Base-by-base conservation (phyloP, 2,113 vertebrate species). In the Dinomys branickii region DNA sequence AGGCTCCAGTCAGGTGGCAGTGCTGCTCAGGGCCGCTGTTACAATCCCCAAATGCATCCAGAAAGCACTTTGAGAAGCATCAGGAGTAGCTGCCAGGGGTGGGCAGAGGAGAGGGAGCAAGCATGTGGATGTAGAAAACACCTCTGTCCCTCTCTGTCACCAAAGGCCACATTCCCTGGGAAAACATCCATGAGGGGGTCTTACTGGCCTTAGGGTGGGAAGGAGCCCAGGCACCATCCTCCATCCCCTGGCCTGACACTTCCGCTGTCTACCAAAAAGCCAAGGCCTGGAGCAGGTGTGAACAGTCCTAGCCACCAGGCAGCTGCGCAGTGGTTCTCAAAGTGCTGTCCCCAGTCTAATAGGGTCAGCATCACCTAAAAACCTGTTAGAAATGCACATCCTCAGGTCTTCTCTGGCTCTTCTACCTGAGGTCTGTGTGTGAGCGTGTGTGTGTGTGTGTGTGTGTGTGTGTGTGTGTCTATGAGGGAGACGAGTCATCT, bases 171-270 rank as follows among this genome's bases (percentile, higher is more conserved):
- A 10, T 28, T 9, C 26, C 35, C 9, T 28, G 38, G 54, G 22
- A 13, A 85, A 38, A 11, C 30, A 10, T 1, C 0, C 0, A 33
- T 1, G 8, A 33, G 14, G 0, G 54, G 63, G 9, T 50, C 75
- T 35, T 35, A 38, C n/a, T 56, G 28, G 41, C 41, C 75, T 54
- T 35, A 24, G 13, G 50, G 38, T 10, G 61, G 14, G n/a, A 13
- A 28, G 71, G 12, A 41, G 20, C 12, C 0, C 59, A 20, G n/a
- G 77, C 11, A 4, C 54, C 33, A 16, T 35, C 83, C 33, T 80
- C 65, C 8, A 10, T 35, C 4, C 2, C 26, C 69, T n/a, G 47
- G 44, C 4, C 9, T 16, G 80, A 30, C 11, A 10, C 47, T 85
- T 71, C 22, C 3, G 9, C 8, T 14, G 17, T 52, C 41, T 84